Conservation (phyloP, 2,888 invertebrate genomes). For the Congeria kusceri region DNA sequence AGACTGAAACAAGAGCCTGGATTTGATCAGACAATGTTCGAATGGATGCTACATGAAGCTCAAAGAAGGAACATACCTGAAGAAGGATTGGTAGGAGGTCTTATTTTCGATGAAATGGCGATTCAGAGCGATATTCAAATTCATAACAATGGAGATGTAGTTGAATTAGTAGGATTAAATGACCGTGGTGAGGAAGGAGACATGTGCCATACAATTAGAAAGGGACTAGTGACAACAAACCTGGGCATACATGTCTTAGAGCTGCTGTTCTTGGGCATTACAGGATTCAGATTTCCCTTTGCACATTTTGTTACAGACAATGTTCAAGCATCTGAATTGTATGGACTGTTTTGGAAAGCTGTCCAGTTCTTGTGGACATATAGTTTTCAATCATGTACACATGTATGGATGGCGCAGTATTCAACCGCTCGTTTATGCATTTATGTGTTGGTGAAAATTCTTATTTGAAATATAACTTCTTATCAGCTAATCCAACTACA, state of each 20-base stretch:
- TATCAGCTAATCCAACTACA: too few species aligned
- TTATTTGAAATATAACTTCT: constrained; percentile 9
- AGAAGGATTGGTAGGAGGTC: constrained; percentile 49
- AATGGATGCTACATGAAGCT: constrained; percentile 65
- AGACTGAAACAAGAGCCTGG: constrained; percentile 40
- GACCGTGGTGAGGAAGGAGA: constrained; percentile 56
- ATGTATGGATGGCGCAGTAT: constrained; percentile 50
- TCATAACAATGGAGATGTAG: constrained; percentile 41
- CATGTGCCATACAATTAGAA: constrained; percentile 25
- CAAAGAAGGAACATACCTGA: constrained; percentile 26
- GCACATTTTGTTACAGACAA: constrained; percentile 46
- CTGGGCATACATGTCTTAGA: constrained; percentile 57
- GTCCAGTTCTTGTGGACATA: constrained; percentile 36
- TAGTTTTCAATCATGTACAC: constrained; percentile 42
- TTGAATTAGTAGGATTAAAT: constrained; percentile 54
- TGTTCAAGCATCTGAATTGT: constrained; percentile 38
- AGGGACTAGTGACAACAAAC: constrained; percentile 42
- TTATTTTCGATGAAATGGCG: constrained; percentile 63
- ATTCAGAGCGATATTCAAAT: constrained; percentile 62
- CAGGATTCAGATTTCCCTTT: constrained; percentile 60
- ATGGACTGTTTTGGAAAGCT: constrained; percentile 51
- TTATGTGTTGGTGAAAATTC: neutral
- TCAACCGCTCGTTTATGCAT: constrained; percentile 45
- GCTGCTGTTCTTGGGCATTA: constrained; percentile 51
- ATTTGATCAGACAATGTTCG: constrained; percentile 29